Conservation (phyloP, 2,888 invertebrate species). For the Cheilosia soror region DNA sequence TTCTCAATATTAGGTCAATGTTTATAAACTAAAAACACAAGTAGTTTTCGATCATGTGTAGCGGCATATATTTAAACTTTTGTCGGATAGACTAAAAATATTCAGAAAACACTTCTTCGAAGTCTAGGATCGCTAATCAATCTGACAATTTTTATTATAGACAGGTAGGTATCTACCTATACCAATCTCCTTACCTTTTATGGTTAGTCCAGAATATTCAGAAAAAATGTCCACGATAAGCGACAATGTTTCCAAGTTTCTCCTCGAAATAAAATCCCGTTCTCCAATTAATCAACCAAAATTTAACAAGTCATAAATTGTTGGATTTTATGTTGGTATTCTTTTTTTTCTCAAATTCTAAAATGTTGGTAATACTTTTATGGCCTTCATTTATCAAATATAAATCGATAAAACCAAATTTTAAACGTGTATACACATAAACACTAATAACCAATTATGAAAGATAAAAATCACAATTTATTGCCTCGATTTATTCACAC, state of each 20-base stretch:
- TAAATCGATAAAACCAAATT: constrained; percentile 57
- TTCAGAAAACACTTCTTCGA: too few species aligned
- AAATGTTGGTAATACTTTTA: constrained; percentile 44
- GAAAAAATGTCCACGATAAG: constrained; percentile 15
- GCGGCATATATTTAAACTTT: too few species aligned
- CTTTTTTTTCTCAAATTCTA: constrained; percentile 35
- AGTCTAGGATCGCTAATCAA: too few species aligned
- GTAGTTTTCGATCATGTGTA: too few species aligned
- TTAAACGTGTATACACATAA: constrained; percentile 40
- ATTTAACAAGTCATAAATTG: constrained; percentile 34
- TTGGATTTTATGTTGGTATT: constrained; percentile 26
- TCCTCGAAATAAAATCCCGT: constrained; percentile 9
- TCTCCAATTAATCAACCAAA: constrained; percentile 40
- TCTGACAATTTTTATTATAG: too few species aligned
- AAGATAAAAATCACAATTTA: constrained; percentile 57
- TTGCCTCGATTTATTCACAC: constrained; percentile 46
- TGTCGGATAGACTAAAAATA: too few species aligned
- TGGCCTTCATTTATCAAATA: constrained; percentile 54
- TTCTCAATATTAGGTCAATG: too few species aligned
- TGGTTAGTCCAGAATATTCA: constrained; percentile 31
- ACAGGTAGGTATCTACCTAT: too few species aligned
- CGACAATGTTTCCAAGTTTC: neutral
- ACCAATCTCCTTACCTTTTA: constrained; percentile 26
- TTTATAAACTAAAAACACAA: too few species aligned
- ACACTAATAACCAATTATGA: constrained; percentile 46